These are phyloP conservation scores for Eulemur macaco DNA, from an alignment of 2,113 vertebrate species.

Conservation along the genomic window DNA sequence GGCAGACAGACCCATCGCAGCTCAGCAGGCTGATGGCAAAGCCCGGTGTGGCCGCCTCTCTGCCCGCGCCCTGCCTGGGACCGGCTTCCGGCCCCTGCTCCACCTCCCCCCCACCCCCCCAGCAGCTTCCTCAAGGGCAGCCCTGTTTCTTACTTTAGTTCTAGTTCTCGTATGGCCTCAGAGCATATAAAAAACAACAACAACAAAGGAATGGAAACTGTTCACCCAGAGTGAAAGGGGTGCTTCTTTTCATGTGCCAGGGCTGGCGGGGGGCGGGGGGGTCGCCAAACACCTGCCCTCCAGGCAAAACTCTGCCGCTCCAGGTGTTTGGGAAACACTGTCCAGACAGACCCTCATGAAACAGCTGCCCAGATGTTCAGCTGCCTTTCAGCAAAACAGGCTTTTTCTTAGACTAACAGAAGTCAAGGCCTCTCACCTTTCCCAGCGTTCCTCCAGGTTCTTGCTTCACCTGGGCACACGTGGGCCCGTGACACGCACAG, in stretches of 20 bases:
- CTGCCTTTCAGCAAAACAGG: background rate
- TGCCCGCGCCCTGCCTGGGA: accelerated
- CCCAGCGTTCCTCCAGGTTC: accelerated
- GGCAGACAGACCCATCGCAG: accelerated
- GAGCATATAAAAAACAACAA: background rate
- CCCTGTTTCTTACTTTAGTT: accelerated
- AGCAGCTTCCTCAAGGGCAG: accelerated
- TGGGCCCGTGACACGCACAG: too few relatives aligned
- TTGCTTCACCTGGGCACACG: accelerated
- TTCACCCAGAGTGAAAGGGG: background rate
- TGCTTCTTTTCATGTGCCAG: accelerated
- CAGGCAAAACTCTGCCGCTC: background rate
- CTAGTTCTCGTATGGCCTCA: accelerated
- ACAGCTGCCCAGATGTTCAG: background rate
- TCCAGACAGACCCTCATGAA: background rate
- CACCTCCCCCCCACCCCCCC: too few relatives aligned
- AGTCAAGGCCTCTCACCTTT: accelerated
- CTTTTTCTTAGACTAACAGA: accelerated
- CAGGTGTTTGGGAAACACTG: background rate
- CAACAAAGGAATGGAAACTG: background rate
- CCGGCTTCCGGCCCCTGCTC: accelerated
- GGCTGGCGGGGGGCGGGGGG: background rate
- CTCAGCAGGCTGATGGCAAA: accelerated
- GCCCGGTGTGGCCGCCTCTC: accelerated
- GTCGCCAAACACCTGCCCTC: background rate